Conservation (phyloP, 2,797 vertebrate genomes). For the Antrozous pallidus region DNA sequence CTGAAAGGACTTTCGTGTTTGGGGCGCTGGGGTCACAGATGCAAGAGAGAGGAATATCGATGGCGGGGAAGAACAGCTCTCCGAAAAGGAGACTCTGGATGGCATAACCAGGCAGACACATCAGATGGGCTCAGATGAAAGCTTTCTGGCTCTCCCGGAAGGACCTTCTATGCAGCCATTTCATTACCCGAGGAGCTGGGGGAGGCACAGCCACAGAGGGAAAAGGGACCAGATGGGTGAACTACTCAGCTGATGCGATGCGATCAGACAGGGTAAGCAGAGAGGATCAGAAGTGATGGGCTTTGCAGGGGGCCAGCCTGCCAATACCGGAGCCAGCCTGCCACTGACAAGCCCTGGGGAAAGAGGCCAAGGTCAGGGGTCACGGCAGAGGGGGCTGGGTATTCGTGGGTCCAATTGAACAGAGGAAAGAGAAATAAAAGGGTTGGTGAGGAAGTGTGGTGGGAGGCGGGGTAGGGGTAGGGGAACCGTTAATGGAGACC, state of each 20-base stretch:
- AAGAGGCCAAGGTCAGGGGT: constrained; percentile 60
- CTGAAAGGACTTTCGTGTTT: background rate
- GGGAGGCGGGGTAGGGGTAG: background rate
- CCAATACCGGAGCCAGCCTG: constrained; percentile 62
- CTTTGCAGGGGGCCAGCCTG: constrained; percentile 18
- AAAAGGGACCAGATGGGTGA: background rate
- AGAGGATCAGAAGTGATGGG: background rate
- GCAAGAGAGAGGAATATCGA: background rate
- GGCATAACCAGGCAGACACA: background rate
- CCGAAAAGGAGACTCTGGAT: background rate
- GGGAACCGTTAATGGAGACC: background rate
- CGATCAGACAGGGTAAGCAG: constrained; percentile 41
- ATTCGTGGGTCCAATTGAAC: background rate
- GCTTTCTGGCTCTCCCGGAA: background rate
- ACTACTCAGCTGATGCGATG: constrained; percentile 47
- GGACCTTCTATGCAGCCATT: background rate
- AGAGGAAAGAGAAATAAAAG: background rate
- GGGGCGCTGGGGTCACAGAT: background rate
- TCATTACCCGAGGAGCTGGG: background rate
- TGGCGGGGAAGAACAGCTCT: background rate
- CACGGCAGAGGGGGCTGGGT: background rate
- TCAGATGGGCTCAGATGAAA: background rate
- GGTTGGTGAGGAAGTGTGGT: background rate
- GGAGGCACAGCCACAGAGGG: background rate
- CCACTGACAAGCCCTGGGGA: constrained; percentile 67